These are phyloP conservation scores for Adineta ricciae DNA, from an alignment of 2,888 invertebrate genomes.

Conservation along the genomic window DNA sequence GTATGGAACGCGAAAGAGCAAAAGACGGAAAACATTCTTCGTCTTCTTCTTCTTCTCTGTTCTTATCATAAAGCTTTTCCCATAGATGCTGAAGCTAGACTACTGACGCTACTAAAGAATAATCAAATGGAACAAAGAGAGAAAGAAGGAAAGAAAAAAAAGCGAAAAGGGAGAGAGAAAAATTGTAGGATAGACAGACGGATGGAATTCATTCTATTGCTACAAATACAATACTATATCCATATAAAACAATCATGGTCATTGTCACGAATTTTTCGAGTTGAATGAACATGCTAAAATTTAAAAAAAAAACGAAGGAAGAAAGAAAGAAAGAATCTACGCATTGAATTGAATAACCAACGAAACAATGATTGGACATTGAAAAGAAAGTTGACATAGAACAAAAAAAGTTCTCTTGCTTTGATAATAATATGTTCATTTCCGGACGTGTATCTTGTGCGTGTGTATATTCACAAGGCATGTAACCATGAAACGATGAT, in stretches of 20 bases:
- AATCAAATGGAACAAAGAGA: neutral
- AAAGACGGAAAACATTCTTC: neutral
- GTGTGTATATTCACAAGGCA: neutral
- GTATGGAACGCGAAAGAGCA: neutral
- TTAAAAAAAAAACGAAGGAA: neutral
- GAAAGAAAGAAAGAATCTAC: neutral
- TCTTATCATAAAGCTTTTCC: neutral
- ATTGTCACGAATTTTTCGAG: neutral
- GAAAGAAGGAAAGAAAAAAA: neutral
- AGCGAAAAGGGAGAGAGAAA: neutral
- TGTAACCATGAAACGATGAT: neutral
- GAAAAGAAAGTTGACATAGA: neutral
- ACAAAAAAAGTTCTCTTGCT: neutral
- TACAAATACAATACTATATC: neutral
- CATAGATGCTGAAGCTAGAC: neutral
- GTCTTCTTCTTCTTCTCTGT: neutral
- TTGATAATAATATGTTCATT: conserved; percentile 1
- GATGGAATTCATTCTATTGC: neutral
- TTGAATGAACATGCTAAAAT: neutral
- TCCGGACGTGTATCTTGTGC: neutral
- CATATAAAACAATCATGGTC: neutral
- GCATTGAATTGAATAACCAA: neutral
- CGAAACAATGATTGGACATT: neutral
- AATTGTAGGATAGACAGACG: neutral
- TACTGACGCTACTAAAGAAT: neutral